These are phyloP conservation scores for Cirrhinus mrigala DNA, from an alignment of 2,797 vertebrate species.

Conservation along the genomic window DNA sequence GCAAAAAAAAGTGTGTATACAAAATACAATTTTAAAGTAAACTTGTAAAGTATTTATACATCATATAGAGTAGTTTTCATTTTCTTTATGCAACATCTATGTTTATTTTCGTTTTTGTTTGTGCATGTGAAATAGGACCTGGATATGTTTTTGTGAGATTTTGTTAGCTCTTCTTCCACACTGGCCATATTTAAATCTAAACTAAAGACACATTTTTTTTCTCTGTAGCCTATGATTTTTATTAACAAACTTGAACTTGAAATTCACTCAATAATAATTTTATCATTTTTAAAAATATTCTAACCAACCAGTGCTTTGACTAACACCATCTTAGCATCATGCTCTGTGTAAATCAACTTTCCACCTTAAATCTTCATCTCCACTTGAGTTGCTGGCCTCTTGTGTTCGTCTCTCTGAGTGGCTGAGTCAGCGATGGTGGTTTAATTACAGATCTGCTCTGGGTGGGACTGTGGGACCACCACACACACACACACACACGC, in stretches of 20 bases:
- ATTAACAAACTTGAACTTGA: not conserved
- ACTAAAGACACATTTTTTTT: too few relatives aligned
- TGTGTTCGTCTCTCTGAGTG: slow-evolving; percentile 37
- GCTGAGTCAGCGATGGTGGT: slow-evolving; percentile 79
- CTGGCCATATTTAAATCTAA: too few relatives aligned
- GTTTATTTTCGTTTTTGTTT: too few relatives aligned
- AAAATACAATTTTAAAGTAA: too few relatives aligned
- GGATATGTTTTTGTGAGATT: too few relatives aligned
- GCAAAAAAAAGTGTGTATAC: too few relatives aligned
- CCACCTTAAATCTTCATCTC: slow-evolving; percentile 40
- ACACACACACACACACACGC: slow-evolving; percentile 29
- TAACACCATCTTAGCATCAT: not conserved
- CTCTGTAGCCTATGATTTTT: too few relatives aligned
- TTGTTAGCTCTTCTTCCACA: too few relatives aligned
- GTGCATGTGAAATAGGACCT: too few relatives aligned
- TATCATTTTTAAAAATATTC: not conserved
- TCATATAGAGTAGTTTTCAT: not conserved
- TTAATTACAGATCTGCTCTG: slow-evolving; percentile 78
- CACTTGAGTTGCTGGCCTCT: slow-evolving; percentile 30
- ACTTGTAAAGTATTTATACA: not conserved
- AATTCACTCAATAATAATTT: not conserved
- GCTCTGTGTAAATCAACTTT: not conserved
- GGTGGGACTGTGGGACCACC: slow-evolving; percentile 58
- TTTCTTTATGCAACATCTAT: not conserved
- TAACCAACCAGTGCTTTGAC: not conserved